Evolutionary conservation across 1,140 invertebrate genomes (phyloP), one percentile per base, ranked within the genome.

Genomic region (Carposina sasakii): DNA sequence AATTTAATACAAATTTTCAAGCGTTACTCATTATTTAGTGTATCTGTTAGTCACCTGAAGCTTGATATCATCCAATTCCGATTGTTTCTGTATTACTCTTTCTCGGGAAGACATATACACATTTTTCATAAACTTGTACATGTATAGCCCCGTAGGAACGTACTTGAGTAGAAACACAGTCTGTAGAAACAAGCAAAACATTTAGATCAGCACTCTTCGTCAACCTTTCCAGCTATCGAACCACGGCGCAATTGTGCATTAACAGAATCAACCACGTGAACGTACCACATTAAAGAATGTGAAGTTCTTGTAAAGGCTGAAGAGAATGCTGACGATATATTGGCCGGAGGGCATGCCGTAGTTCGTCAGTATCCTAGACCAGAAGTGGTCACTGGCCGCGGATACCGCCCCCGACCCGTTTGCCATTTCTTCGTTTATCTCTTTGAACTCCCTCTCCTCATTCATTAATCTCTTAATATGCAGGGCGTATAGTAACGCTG

Each of bases 121-220:
- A 42, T 62, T 64, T 43, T 58, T 76, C 39, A 81, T 44, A 22
- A 72, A 63, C 37, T 67, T 76, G 49, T 65, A 67, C 64, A 76
- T 57, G 48, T 70, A 81, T 12, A 78, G 30, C 15, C 50, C 63
- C 22, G 68, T 76, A 15, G 81, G 71, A 3, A 77, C 50, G 46
- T 66, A 79, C 61, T 81, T 83, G 31, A 83, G 36, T n/a, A 74
- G 3, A 45, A 79, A 78, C 52, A 78, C 44, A 28, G 54, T 30
- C 78, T 82, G 60, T 2, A 59, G 60, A 61, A 33, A 30, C 37
- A 49, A 20, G 31, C n/a, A n/a, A n/a, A n/a, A 36, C 21, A 45
- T 5, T 13, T 33, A 36, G 3, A 12, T 34, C 6, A 10, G 3
- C 4, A 36, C 19, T 28, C 19, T 8, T 31, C 12, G 20, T 21